Base-by-base conservation (phyloP, 2,113 vertebrate species). In the Lamprologus ornatipinnis region DNA sequence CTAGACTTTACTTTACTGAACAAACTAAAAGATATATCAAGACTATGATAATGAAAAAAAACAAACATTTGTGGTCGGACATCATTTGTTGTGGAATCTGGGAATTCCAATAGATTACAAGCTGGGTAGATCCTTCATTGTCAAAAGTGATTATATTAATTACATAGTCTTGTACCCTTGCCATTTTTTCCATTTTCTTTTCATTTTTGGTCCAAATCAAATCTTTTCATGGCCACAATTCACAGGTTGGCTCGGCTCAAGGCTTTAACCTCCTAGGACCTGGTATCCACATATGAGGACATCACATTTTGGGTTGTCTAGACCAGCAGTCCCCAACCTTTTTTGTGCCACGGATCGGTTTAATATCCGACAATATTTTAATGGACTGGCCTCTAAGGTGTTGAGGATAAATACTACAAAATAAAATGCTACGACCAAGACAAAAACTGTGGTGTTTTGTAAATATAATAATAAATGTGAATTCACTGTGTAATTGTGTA, bases 31-130 rank as follows among this genome's bases (percentile, higher is more conserved):
- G 5, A 70, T 70, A 10, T 45, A 73, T 73, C n/a, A 42, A 26
- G n/a, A 45, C 65, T 26, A 70, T 70, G 8, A 45, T 10, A 45
- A 70, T 23, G 63, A 13, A 42, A 73, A 42, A 33, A 31, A 31
- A 23, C 0, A 2, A 1, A 0, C 26, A 45, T 26, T 26, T 45
- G 37, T 26, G 37, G 37, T 35, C 2, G 1, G 37, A 73, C 14
- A 15, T 45, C 7, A 42, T 73, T 45, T 45, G 37, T 42, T 42
- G 65, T 73, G 37, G 13, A 73, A 73, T 17, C 65, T 73, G 37
- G 37, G 65, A 73, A 23, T 45, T 73, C n/a, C 65, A 73, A 26
- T 6, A 42, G 12, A 26, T 73, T 73, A 73, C 12, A 35, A 10
- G 13, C 21, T 45, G 68, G 14, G 68, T 15, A 73, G 37, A 42